Evolutionary conservation across 2,888 invertebrate species (phyloP), one percentile per base, ranked within the genome.

Genomic region (Pecten maximus): DNA sequence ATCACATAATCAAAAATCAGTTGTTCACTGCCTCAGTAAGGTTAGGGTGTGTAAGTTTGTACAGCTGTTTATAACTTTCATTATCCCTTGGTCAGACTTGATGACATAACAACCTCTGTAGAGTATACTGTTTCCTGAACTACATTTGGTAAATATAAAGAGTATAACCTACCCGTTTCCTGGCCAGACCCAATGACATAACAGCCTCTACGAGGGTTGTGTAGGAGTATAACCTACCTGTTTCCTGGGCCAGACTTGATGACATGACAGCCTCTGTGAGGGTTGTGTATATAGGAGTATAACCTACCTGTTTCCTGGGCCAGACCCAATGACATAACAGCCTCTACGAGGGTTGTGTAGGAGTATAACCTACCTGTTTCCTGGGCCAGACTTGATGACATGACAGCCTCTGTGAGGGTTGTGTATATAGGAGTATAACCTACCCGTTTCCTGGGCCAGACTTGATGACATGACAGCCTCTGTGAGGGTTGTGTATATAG

Each of bases 281-380:
- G 44, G 12, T 12, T 4, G n/a, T 23, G 23, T 74, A 74, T 1
- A 74, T 74, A 74, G 74, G 23, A 23, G 35, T 35, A 74, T 6
- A 74, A 92, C 91, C 90, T 87, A 94, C 94, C 89, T 87, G 92
- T 90, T 60, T 93, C 93, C 44, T 93, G 91, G 16, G 92, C 90
- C 23, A 93, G 89, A 48, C 93, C 89, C 87, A 92, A 92, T 87
- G 93, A 94, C 88, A 93, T 94, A 16, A 93, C 91, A 40, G 95
- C 94, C 91, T 95, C 93, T n/a, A 95, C 94, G 12, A 95, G 91
- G 12, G 93, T 94, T 44, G 95, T 94, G 88, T 95, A 40, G 94
- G 50, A 23, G 50, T 2, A 19, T 19, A 54, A 91, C 91, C 90
- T 74, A 93, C 93, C 89, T 87, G 93, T 91, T 74, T 93, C 94